phyloP scores from a whole-genome alignment of 2,888 invertebrate species.

The Meteorus cinctellus region DNA sequence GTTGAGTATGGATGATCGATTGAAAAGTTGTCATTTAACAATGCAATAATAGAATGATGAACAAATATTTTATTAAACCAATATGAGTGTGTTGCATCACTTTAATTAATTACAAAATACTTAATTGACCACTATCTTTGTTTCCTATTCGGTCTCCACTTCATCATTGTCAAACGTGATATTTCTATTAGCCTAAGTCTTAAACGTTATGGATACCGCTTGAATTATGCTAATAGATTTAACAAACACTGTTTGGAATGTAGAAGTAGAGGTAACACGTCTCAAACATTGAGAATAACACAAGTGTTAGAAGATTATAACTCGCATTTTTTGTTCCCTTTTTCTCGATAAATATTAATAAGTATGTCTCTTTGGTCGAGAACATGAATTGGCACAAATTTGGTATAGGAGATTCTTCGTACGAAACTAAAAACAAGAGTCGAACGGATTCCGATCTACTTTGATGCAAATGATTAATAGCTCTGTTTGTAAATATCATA shows the following conservation, averaged over 20 bases:
- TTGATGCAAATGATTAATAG: constrained; percentile 28
- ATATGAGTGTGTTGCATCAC: constrained; percentile 43
- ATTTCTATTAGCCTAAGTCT: neutral
- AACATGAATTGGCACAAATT: constrained; percentile 55
- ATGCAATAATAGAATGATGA: neutral
- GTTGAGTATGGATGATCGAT: neutral
- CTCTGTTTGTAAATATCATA: neutral
- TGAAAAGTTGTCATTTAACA: neutral
- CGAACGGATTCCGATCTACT: neutral
- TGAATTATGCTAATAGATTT: neutral
- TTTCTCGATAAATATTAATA: constrained; percentile 9
- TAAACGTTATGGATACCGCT: neutral
- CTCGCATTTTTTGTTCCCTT: neutral
- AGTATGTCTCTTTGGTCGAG: constrained; percentile 62
- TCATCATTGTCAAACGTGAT: neutral
- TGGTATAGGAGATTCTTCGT: constrained; percentile 22
- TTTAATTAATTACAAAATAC: constrained; percentile 53
- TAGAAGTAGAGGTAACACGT: neutral
- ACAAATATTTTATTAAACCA: constrained; percentile 31
- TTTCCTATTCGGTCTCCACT: neutral
- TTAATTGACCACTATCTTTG: neutral
- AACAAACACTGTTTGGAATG: neutral
- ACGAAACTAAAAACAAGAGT: neutral
- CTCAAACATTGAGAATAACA: neutral
- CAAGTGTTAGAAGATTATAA: neutral